Evolutionary conservation across 2,888 invertebrate genomes (phyloP), one percentile per base, ranked within the genome.

Genomic region (Glaucopsyche alexis): DNA sequence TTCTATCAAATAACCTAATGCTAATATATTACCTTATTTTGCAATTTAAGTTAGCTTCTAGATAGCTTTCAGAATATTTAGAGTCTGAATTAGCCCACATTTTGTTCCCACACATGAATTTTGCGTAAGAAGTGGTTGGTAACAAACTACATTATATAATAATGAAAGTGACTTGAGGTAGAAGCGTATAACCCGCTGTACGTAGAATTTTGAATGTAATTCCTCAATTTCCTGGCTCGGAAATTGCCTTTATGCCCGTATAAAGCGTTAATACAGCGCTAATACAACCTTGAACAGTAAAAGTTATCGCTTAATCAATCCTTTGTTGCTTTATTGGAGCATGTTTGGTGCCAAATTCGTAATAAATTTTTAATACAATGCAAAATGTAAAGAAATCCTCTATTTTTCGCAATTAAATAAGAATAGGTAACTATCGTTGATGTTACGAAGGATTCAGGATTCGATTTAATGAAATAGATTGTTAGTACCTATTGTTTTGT

Each of bases 221-320:
- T 80, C 82, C 81, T 83, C 87, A 87, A 88, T 89, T 88, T 89
- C 88, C 89, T 85, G 79, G 74, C 55, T 76, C 84, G 88, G 89
- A 89, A 90, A 89, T 89, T 88, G 78, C 79, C 77, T 79, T 78
- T 79, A 71, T 77, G 60, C 64, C 66, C 69, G 74, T 75, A 74
- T 72, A 76, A 75, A 60, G 74, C 77, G 73, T 72, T 74, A 74
- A 69, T 71, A 72, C 71, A 50, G 42, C 60, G 60, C 60, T 60
- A 60, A 60, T 60, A 73, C 64, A 71, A 65, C 71, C 71, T 74
- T 77, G 67, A 75, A 66, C 71, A 38, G 65, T 55, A 71, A 74
- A 77, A 67, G 77, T 75, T 74, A 74, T 72, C 55, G 73, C 60
- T 73, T 60, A 73, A 73, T 73, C 67, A 73, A 69, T 70, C 73